A percentile compares a stretch with the other conserved stretches of the same genome.
These are phyloP conservation scores for Cheilosia grossa DNA, from an alignment of 2,888 invertebrate species.

Conservation along the genomic window DNA sequence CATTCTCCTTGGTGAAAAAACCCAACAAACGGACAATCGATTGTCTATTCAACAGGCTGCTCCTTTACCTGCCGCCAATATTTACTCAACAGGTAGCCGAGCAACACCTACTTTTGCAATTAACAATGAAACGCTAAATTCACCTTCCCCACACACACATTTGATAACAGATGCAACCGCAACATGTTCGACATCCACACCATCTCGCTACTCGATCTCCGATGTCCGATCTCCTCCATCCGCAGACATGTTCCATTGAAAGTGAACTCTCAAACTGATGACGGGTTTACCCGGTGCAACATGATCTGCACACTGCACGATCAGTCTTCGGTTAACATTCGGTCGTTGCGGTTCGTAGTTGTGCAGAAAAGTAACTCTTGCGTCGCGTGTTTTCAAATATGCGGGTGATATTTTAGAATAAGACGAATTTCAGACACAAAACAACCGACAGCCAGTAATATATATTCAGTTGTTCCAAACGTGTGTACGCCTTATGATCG, in stretches of 20 bases:
- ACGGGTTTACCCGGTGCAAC: constrained; percentile 62
- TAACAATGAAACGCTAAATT: constrained; percentile 12
- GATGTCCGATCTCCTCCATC: background rate
- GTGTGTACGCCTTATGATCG: constrained; percentile 58
- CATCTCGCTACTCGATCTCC: no score
- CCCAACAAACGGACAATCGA: constrained; percentile 41
- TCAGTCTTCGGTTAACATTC: constrained; percentile 73
- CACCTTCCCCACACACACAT: constrained; percentile 49
- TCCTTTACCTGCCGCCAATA: constrained; percentile 28
- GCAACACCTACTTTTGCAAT: constrained; percentile 3
- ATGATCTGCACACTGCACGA: constrained; percentile 66
- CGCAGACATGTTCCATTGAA: constrained; percentile 69
- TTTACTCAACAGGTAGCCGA: constrained; percentile 61
- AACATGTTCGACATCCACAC: constrained; percentile 42
- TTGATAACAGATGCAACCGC: constrained; percentile 45
- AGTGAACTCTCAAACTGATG: constrained; percentile 55
- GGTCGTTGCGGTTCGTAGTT: constrained; percentile 50
- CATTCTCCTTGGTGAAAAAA: constrained; percentile 50
- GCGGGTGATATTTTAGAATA: constrained; percentile 37
- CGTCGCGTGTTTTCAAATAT: constrained; percentile 13
- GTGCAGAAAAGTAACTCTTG: background rate
- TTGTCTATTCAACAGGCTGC: constrained; percentile 11
- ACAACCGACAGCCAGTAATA: constrained; percentile 20
- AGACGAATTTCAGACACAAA: constrained; percentile 37
- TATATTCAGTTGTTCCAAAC: constrained; percentile 35